Evolutionary conservation across 2,888 invertebrate species (phyloP), one percentile per base, ranked within the genome.

Genomic region (Cenopis cana): DNA sequence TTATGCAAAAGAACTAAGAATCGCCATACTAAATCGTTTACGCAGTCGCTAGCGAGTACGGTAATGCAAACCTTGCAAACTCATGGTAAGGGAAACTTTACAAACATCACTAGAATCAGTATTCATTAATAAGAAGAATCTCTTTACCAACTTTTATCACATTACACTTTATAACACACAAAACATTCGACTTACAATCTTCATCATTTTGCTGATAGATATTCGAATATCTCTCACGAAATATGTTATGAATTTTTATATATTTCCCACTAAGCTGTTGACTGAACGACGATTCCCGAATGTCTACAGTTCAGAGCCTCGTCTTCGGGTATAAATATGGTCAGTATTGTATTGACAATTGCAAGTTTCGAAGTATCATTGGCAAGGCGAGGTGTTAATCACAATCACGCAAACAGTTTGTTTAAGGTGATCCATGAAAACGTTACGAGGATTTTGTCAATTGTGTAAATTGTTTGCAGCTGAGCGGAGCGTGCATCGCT

Each of bases 351-450:
- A 83, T 91, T 90, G 86, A 90, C 91, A 91, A 85, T 89, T 78
- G 81, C 77, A 77, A 81, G 80, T 91, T 89, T 88, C 89, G 87
- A 89, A 85, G 89, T 91, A 87, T 84, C 90, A 90, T 89, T 91
- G 90, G 82, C 84, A 76, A 83, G 80, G 75, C 77, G 78, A 93
- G 91, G 93, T 93, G 93, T 87, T 93, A 93, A 93, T 91, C 87
- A 92, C 85, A 88, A 89, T 91, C 85, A 87, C 88, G 87, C 85
- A 89, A 89, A 90, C 89, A 89, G 87, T 89, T 89, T 91, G 89
- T 90, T 90, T 89, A 84, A 89, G 89, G 86, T 86, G 89, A 89
- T 88, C 88, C 88, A 88, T 85, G 85, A 89, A 86, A 87, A 85
- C 82, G 87, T 87, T 90, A 85, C 90, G 80, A 85, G 82, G 87